Evolutionary conservation across 2,797 vertebrate species (phyloP).

Genomic region (Alcedo atthis): DNA sequence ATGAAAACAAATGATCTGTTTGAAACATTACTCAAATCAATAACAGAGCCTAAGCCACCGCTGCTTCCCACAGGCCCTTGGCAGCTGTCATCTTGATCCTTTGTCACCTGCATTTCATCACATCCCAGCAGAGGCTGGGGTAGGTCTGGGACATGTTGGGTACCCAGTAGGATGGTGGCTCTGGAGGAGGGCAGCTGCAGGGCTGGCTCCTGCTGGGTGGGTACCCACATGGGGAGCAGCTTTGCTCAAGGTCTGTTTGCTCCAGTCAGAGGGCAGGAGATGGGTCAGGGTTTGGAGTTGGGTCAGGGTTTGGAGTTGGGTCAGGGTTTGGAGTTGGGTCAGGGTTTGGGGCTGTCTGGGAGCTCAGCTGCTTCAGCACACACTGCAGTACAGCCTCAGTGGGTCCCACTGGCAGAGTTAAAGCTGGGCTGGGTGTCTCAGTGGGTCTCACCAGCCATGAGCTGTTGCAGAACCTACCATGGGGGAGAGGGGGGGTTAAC

Average conservation of each 20-base stretch:
- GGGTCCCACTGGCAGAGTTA: background rate
- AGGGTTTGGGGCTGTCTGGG: background rate
- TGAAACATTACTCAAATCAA: constrained; percentile 41
- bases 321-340: too few species aligned
- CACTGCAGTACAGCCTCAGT: fast-evolving
- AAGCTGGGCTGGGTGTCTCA: background rate
- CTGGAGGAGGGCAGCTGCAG: too few species aligned
- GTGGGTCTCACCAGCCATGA: background rate
- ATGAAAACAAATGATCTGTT: constrained; percentile 64
- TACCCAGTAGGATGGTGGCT: background rate
- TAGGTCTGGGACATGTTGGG: background rate
- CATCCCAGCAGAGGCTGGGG: fast-evolving
- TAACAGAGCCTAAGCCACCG: background rate
- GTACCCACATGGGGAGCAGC: background rate
- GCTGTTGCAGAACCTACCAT: fast-evolving
- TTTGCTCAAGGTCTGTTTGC: background rate
- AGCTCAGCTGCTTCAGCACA: background rate
- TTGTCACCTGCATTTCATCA: fast-evolving
- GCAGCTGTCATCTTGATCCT: background rate
- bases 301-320: too few species aligned
- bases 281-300: background rate
- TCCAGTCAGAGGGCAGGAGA: background rate
- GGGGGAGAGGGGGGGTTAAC: too few species aligned
- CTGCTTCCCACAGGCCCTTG: background rate
- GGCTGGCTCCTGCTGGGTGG: fast-evolving